Base-by-base conservation (phyloP, 2,797 vertebrate species). In the Buphagus erythrorhynchus region DNA sequence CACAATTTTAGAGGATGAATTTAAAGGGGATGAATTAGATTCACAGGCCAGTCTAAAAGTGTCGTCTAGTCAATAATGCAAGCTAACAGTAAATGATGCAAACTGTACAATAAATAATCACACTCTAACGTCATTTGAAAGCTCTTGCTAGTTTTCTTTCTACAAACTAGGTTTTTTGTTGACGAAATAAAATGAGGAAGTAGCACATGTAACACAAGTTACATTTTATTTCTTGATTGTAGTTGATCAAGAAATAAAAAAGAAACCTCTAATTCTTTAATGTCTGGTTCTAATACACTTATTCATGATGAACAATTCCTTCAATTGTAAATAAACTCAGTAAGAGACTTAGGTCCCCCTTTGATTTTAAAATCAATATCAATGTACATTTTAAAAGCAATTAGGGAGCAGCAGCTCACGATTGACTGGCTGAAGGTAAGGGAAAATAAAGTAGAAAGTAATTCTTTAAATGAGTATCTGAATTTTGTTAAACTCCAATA, bases 361-460 rank as follows among this genome's bases (percentile, higher is more conserved):
- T 78, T 84, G 61, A 92, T 81, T 91, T 84, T 75, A 61, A 77
- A 88, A 75, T 77, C 58, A 42, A 68, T 84, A 74, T 11, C 7
- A 63, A 25, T 13, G 13, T 54, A 52, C 12, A 46, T 35, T 68
- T 86, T 38, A n/a, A 63, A 78, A 92, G 24, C 42, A 78, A 52
- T 36, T 81, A 78, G 22, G 65, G 36, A 63, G 9, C 13, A 67
- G 29, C 16, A 75, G 19, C 21, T 95, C 55, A 16, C 71, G 61
- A 46, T 2, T 62, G 40, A 71, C 45, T 79, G 54, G 42, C 54
- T 65, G 51, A 63, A 61, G 19, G 5, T 20, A 77, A 48, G 13
- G 8, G 13, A 38, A 88, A 81, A 78, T 38, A 51, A 86, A 71
- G 3, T 31, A 57, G 24, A 78, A 68, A 65, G 3, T 16, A 65